Conservation (phyloP, 1,140 invertebrate species). For the Paramacrobiotus metropolitanus region DNA sequence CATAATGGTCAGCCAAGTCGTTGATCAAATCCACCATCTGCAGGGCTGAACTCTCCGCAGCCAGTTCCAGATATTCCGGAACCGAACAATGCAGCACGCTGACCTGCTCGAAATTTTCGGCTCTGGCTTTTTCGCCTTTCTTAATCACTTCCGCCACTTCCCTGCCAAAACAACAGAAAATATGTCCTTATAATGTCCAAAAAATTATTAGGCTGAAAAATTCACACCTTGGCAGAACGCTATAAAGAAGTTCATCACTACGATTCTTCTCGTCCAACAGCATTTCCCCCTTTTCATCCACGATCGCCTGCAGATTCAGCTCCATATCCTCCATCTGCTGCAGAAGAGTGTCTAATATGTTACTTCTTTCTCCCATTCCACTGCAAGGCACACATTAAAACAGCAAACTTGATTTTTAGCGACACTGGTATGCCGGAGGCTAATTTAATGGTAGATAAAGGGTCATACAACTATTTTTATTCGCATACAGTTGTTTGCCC, state of each 20-base stretch:
- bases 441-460: too few species aligned
- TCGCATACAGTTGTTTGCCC: slow-evolving; percentile 3
- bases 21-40: slow-evolving; percentile 81
- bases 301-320: neutral
- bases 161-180: neutral
- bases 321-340: slow-evolving; percentile 6
- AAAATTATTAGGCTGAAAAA: neutral
- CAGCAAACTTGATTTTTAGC: neutral
- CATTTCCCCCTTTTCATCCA: neutral
- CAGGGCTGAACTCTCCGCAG: slow-evolving; percentile 7
- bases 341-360: neutral
- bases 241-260: neutral
- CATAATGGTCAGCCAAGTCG: slow-evolving; percentile 81
- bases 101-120: neutral
- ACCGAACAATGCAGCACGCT: neutral
- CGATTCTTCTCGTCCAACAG: neutral
- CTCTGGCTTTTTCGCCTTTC: neutral
- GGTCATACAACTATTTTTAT: neutral
- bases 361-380: slow-evolving; percentile 3
- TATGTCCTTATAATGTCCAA: neutral
- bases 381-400: neutral
- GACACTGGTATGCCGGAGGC: too few species aligned
- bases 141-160: neutral
- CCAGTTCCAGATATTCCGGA: neutral
- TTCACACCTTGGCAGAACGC: neutral